These are phyloP conservation scores for Ooceraea biroi DNA, from an alignment of 1,140 invertebrate species.

Conservation along the genomic window DNA sequence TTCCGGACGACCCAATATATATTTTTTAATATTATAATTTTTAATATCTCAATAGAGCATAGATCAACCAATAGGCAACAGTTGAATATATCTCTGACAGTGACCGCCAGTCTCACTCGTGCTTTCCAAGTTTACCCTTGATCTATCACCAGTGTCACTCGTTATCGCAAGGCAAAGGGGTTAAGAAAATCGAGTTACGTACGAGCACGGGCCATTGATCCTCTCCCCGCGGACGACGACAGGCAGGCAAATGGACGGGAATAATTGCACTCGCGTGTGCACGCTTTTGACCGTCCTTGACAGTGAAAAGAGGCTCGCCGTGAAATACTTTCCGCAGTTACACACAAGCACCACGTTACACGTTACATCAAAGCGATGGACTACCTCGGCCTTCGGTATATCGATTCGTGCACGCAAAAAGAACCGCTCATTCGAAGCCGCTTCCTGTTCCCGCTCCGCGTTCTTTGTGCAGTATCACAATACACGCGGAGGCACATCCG, in stretches of 20 bases:
- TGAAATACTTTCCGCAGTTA: constrained; percentile 46
- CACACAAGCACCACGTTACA: constrained; percentile 29
- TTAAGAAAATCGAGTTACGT: neutral
- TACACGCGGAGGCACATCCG: constrained; percentile 3
- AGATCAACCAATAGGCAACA: too few species aligned
- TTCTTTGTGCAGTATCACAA: neutral
- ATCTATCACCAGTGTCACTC: too few species aligned
- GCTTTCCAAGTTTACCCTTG: too few species aligned
- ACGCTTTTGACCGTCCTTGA: constrained; percentile 43
- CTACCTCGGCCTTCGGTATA: constrained; percentile 39
- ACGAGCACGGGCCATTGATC: constrained; percentile 15
- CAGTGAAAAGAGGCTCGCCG: constrained; percentile 43
- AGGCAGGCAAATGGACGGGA: neutral
- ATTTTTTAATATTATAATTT: too few species aligned
- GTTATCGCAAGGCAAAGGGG: too few species aligned
- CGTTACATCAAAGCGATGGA: constrained; percentile 41
- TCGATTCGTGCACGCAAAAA: constrained; percentile 53
- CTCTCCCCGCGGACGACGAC: neutral
- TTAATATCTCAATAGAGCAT: too few species aligned
- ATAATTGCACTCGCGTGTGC: constrained; percentile 53
- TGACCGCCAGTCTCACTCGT: too few species aligned
- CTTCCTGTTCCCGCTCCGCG: neutral
- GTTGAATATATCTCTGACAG: too few species aligned
- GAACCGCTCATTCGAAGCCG: constrained; percentile 29
- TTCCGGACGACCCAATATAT: too few species aligned